Evolutionary conservation across 1,140 invertebrate genomes (phyloP), one percentile per base, ranked within the genome.

Genomic region (Phymastichus coffea): DNA sequence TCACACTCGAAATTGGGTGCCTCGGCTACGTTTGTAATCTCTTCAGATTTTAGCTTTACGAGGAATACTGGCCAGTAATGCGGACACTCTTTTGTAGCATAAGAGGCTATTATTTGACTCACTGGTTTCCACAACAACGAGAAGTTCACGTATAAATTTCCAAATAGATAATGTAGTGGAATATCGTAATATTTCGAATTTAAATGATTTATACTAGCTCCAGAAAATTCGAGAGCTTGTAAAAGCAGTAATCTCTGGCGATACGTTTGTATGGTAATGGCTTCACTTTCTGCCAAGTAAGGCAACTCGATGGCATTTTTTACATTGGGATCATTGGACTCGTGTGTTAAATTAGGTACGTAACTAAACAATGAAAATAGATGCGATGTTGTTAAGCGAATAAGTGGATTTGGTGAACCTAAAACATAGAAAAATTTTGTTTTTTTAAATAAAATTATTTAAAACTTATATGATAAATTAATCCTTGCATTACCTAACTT

Each of bases 71-170:
- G 73, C 94, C 95, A 97, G 80, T 96, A 96, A 40, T 83, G 77
- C 4, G 85, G 72, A 15, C 80, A 79, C 1, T 84, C 72, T 70
- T 93, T 80, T 63, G 83, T 80, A 0, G 90, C 89, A 71, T 90
- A 90, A 7, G 86, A 82, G 3, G 86, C 79, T 49, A 97, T 87
- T 17, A 93, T 81, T 67, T 88, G 84, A 7, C 82, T 78, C 0
- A 90, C 79, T n/a, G 93, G 91, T 43, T 90, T 87, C 94, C 94
- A 97, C 0, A 98, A 68, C 19, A 94, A 77, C 66, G 90, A 89
- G 64, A 97, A 96, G 72, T 97, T 97, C 3, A 91, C 79, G 73
- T 90, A 94, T 3, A 97, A 76, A 59, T 87, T 83, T 7, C 94
- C 92, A 7, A 96, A 81, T 55, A 95, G 81, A 71, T 91, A 94